phyloP scores from a whole-genome alignment of 1,140 invertebrate species.

The Arion vulgaris region DNA sequence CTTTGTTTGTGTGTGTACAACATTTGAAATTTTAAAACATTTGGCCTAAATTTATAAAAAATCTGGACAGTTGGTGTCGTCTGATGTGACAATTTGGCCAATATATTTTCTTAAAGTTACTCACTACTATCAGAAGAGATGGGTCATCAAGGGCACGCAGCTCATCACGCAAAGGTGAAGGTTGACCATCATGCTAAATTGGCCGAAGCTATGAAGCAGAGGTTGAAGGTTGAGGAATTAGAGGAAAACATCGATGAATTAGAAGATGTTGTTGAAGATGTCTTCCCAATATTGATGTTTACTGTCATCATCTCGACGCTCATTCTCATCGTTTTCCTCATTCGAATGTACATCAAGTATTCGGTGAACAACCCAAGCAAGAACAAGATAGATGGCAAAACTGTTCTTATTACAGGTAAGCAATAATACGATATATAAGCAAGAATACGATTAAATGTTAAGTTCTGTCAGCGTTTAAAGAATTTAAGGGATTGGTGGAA shows the following conservation, averaged over 20 bases:
- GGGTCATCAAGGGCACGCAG: not conserved
- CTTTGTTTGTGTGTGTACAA: no score
- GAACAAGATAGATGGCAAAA: constrained; percentile 63
- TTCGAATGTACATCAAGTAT: constrained; percentile 60
- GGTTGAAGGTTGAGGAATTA: constrained; percentile 48
- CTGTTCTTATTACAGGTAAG: constrained; percentile 64
- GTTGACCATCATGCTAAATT: constrained; percentile 25
- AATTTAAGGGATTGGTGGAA: no score
- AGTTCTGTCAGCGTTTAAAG: no score
- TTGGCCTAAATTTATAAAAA: no score
- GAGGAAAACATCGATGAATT: constrained; percentile 51
- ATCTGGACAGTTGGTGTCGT: no score
- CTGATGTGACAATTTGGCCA: no score
- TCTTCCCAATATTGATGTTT: constrained; percentile 48
- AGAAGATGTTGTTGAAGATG: constrained; percentile 48
- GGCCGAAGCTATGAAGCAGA: constrained; percentile 42
- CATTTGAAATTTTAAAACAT: no score
- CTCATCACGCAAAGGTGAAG: not conserved
- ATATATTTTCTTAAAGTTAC: no score
- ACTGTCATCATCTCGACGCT: constrained; percentile 50
- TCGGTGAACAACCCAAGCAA: constrained; percentile 51
- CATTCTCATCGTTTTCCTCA: constrained; percentile 55
- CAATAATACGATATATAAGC: no score
- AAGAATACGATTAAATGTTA: no score
- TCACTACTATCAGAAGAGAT: not conserved